These are phyloP conservation scores for Embiotoca jacksoni DNA, from an alignment of 2,113 vertebrate species.

Conservation along the genomic window DNA sequence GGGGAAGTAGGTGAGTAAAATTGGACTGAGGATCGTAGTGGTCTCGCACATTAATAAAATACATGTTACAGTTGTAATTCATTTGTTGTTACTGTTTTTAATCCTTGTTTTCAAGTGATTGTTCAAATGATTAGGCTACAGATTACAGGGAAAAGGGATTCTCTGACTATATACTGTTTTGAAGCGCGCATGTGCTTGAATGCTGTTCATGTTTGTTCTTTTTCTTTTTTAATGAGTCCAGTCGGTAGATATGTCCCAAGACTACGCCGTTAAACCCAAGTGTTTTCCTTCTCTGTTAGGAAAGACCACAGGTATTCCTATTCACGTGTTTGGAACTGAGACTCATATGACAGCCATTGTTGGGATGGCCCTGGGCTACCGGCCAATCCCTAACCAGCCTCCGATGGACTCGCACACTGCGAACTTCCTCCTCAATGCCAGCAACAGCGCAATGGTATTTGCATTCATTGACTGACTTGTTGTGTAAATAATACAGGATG, in stretches of 20 bases:
- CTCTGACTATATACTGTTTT: background rate
- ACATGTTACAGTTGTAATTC: too few relatives aligned
- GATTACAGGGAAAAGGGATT: background rate
- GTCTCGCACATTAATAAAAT: background rate
- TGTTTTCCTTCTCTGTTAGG: slow-evolving; percentile 77
- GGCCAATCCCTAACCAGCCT: slow-evolving; percentile 94
- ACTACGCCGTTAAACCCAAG: background rate
- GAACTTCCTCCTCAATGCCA: slow-evolving; percentile 97
- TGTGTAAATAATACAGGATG: background rate
- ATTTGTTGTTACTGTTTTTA: too few relatives aligned
- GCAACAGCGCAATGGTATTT: slow-evolving; percentile 89
- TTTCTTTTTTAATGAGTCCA: too few relatives aligned
- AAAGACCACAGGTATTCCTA: slow-evolving; percentile 98
- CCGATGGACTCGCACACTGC: slow-evolving; percentile 93
- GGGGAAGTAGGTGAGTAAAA: slow-evolving; percentile 94
- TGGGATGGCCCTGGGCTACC: slow-evolving; percentile 95
- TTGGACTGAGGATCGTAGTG: background rate
- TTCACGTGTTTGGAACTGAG: slow-evolving; percentile 97
- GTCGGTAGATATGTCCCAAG: too few relatives aligned
- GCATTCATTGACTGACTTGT: background rate
- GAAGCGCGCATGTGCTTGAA: too few relatives aligned
- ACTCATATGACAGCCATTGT: slow-evolving; percentile 99
- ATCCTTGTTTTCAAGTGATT: background rate
- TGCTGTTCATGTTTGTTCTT: too few relatives aligned
- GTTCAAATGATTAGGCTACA: background rate